phyloP scores from a whole-genome alignment of 2,797 vertebrate genomes.

The Glossophaga mutica region DNA sequence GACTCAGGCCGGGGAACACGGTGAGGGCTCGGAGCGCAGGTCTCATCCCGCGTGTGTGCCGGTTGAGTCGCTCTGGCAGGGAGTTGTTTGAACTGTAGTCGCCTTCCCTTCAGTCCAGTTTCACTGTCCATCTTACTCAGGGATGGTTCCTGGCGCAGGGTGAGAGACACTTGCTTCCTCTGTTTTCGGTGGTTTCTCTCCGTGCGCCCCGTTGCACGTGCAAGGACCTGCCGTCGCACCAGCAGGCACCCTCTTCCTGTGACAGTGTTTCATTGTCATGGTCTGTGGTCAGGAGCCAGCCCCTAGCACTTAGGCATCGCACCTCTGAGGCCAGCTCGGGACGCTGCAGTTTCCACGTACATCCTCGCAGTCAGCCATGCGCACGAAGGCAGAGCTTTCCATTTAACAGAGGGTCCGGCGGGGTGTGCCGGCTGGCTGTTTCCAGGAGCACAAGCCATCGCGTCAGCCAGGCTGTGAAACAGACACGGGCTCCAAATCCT shows the following conservation, averaged over 20 bases:
- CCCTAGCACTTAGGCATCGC: not conserved
- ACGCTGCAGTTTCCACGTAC: not conserved
- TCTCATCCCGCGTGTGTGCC: rapidly evolving
- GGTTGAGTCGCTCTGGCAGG: not conserved
- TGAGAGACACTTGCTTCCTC: not conserved
- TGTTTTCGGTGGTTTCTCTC: not conserved
- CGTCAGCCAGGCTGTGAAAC: not conserved
- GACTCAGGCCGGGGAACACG: not conserved
- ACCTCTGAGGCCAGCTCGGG: not conserved
- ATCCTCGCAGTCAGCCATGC: not conserved
- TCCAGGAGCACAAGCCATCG: not conserved
- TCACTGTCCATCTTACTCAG: not conserved
- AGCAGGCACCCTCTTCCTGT: not conserved
- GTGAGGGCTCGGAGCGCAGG: not conserved
- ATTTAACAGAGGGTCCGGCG: not conserved
- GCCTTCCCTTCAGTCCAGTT: not conserved
- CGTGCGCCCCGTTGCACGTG: not conserved
- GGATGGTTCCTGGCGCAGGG: not conserved
- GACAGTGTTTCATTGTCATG: not conserved
- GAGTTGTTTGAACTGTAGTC: not conserved
- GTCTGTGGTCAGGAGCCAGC: not conserved
- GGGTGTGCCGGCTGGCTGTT: not conserved
- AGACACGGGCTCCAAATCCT: not conserved
- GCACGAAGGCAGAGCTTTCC: not conserved
- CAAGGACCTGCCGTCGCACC: not conserved